phyloP scores from a whole-genome alignment of 1,140 invertebrate genomes.

The Nasonia giraulti region DNA sequence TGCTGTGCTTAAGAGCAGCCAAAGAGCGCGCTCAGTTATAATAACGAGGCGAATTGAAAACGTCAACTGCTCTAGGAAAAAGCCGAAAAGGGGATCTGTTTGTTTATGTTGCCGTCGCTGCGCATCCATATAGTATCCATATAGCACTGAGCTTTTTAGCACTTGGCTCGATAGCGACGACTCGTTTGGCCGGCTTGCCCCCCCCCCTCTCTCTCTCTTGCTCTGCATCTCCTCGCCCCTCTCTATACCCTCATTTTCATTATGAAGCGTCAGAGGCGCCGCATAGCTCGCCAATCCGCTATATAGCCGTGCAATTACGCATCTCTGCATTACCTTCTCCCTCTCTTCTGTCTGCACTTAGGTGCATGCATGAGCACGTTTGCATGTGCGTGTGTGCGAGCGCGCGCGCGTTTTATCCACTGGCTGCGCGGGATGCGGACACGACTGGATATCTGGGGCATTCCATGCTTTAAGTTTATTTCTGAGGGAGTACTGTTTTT shows the following conservation, averaged over 20 bases:
- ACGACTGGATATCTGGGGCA: not conserved
- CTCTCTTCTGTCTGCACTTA: not conserved
- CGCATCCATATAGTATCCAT: constrained; percentile 10
- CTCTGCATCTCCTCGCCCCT: not conserved
- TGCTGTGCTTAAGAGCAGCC: no score
- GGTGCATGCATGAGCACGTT: not conserved
- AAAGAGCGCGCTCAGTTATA: no score
- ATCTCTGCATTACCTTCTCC: constrained; percentile 25
- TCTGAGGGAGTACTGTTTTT: not conserved
- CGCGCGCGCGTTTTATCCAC: no score
- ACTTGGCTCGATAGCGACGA: not conserved
- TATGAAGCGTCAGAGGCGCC: constrained; percentile 26
- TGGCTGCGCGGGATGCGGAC: not conserved
- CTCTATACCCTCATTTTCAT: constrained; percentile 10
- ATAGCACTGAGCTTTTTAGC: not conserved
- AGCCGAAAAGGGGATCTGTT: constrained; percentile 28
- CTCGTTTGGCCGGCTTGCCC: not conserved
- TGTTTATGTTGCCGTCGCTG: constrained; percentile 2
- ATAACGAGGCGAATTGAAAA: no score
- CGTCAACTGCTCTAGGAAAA: not conserved
- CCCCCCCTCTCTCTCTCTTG: not conserved
- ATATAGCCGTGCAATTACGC: constrained; percentile 10
- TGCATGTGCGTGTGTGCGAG: not conserved
- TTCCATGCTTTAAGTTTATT: not conserved
- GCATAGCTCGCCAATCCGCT: not conserved